Evolutionary conservation across 2,888 invertebrate genomes (phyloP).

Genomic region (Seira musarum): DNA sequence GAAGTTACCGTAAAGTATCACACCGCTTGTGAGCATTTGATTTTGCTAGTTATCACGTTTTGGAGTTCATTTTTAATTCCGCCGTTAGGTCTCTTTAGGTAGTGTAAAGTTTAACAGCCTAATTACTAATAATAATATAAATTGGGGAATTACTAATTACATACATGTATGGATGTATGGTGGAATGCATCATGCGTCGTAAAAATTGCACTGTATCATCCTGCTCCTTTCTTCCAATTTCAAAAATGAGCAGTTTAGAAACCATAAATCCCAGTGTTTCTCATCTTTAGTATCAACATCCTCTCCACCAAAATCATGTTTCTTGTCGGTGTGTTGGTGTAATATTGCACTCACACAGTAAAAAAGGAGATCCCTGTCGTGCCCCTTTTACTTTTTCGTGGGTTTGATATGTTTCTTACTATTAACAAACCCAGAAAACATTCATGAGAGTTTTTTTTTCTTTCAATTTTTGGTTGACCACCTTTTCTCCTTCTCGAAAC

Average conservation of each 20-base stretch:
- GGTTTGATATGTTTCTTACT: not conserved
- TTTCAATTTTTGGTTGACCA: constrained; percentile 15
- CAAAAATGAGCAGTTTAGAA: not conserved
- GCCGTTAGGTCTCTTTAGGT: no score
- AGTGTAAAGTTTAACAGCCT: no score
- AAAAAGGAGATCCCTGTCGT: not conserved
- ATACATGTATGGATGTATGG: no score
- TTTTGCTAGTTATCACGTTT: no score
- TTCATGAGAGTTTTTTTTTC: constrained; percentile 18
- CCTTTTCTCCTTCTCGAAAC: constrained; percentile 6
- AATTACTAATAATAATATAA: no score
- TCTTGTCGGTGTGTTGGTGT: constrained; percentile 3
- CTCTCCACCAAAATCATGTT: constrained; percentile 13
- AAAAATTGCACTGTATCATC: no score
- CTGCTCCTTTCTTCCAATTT: not conserved
- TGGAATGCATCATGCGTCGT: not conserved
- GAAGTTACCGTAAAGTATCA: no score
- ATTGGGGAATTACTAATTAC: no score
- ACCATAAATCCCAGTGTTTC: constrained; percentile 4
- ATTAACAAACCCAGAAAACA: not conserved
- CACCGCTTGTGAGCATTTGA: no score
- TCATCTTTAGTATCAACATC: not conserved
- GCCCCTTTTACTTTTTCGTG: constrained; percentile 2
- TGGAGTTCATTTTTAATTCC: no score
- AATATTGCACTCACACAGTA: not conserved